Evolutionary conservation across 2,888 invertebrate genomes (phyloP).

Genomic region (Eilema griseolum): DNA sequence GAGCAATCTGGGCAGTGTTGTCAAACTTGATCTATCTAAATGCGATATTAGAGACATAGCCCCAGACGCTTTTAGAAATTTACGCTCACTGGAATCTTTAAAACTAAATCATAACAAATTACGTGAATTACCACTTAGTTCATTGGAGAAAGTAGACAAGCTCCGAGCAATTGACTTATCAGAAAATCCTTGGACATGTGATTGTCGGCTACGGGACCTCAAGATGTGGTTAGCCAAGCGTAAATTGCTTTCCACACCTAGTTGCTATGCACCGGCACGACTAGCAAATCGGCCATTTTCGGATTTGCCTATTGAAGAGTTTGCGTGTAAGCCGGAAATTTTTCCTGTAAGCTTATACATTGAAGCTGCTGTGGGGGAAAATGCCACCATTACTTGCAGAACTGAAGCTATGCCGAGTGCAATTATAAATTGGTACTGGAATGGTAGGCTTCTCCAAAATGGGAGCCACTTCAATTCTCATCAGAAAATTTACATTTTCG

Average conservation of each 20-base stretch:
- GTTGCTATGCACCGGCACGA: slow-evolving; percentile 91
- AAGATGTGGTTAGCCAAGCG: slow-evolving; percentile 93
- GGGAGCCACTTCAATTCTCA: slow-evolving; percentile 93
- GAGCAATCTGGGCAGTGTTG: slow-evolving; percentile 90
- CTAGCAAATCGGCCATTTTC: slow-evolving; percentile 91
- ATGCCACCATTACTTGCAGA: slow-evolving; percentile 93
- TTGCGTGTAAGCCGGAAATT: slow-evolving; percentile 94
- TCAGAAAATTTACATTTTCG: slow-evolving; percentile 91
- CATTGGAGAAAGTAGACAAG: slow-evolving; percentile 91
- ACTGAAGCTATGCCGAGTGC: slow-evolving; percentile 94
- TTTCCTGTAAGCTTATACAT: slow-evolving; percentile 91
- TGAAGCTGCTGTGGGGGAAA: slow-evolving; percentile 93
- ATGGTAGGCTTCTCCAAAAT: slow-evolving; percentile 92
- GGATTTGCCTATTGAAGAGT: slow-evolving; percentile 93
- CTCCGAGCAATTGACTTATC: slow-evolving; percentile 94
- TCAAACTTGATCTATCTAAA: slow-evolving; percentile 94
- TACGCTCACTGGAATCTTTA: slow-evolving; percentile 91
- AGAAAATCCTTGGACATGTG: slow-evolving; percentile 96
- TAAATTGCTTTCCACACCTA: slow-evolving; percentile 92
- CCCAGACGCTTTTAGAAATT: slow-evolving; percentile 90
- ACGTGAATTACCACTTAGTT: slow-evolving; percentile 90
- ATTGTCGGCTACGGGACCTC: slow-evolving; percentile 93
- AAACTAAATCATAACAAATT: slow-evolving; percentile 94
- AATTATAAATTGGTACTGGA: slow-evolving; percentile 95
- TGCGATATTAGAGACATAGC: slow-evolving; percentile 93